Percentiles rank a stretch among this genome's conserved stretches.
phyloP scores from a whole-genome alignment of 2,888 invertebrate species.

The Leucophora obtusa region DNA sequence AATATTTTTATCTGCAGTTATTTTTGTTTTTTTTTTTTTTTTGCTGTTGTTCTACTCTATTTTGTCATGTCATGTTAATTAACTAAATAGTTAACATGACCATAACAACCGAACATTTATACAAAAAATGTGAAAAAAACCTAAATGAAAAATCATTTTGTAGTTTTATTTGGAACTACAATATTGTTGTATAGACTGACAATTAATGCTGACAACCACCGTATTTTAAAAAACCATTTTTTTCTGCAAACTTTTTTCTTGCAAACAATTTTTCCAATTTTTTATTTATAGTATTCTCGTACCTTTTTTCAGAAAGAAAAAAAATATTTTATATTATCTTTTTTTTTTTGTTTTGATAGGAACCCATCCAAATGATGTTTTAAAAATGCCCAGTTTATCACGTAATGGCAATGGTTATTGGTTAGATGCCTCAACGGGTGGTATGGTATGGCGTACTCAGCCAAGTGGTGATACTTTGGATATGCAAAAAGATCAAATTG shows the following conservation, averaged over 20 bases:
- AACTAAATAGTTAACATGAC: slow-evolving; percentile 64
- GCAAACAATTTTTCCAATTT: background rate
- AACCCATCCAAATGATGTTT: slow-evolving; percentile 77
- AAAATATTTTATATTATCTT: slow-evolving; percentile 17
- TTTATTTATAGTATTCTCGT: slow-evolving; percentile 26
- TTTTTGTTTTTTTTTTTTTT: too few relatives aligned
- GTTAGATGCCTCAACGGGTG: slow-evolving; percentile 78
- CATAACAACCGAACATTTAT: slow-evolving; percentile 53
- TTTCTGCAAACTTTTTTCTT: slow-evolving; percentile 49
- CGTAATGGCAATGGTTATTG: slow-evolving; percentile 78
- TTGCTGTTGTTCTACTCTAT: slow-evolving; percentile 8
- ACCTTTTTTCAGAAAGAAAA: background rate
- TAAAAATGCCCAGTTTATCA: slow-evolving; percentile 79
- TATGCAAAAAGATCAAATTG: slow-evolving; percentile 79
- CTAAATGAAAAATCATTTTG: slow-evolving; percentile 53
- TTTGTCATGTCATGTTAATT: slow-evolving; percentile 60
- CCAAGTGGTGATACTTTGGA: slow-evolving; percentile 75
- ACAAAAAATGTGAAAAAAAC: slow-evolving; percentile 9
- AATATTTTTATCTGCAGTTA: slow-evolving; percentile 19
- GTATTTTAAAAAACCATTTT: slow-evolving; percentile 32
- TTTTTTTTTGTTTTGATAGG: slow-evolving; percentile 67
- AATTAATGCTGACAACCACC: slow-evolving; percentile 44
- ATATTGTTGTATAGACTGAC: slow-evolving; percentile 53
- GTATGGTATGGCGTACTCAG: slow-evolving; percentile 78
- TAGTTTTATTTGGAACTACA: slow-evolving; percentile 37